Conservation (phyloP, 2,797 vertebrate genomes). For the Leptoclinus maculatus region DNA sequence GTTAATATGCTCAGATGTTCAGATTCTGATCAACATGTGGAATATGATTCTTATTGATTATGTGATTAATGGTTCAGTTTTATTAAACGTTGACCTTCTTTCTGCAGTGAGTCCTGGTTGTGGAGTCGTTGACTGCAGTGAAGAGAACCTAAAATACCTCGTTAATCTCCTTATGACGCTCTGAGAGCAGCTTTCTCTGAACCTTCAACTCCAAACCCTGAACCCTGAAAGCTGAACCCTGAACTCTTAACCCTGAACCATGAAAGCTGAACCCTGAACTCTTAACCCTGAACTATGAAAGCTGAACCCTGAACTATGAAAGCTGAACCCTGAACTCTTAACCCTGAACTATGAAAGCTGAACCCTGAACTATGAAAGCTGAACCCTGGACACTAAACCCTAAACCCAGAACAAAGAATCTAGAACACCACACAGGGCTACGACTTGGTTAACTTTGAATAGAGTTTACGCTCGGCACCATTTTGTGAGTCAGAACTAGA, state of each 20-base stretch:
- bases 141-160: constrained; percentile 50
- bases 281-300: background rate
- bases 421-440: background rate
- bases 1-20: too few species aligned
- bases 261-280: background rate
- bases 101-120: constrained; percentile 15
- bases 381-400: background rate
- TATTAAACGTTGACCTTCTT: constrained; percentile 28
- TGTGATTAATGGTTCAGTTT: background rate
- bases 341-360: background rate
- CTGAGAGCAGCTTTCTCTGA: background rate
- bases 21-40: background rate
- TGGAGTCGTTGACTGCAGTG: constrained; percentile 19
- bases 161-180: constrained; percentile 65
- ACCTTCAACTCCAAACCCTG: background rate
- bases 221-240: background rate
- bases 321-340: background rate
- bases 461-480: too few species aligned
- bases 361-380: background rate
- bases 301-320: background rate
- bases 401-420: background rate
- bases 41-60: background rate
- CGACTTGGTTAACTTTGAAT: background rate
- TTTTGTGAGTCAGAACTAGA: background rate
- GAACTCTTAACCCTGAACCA: too few species aligned